These are phyloP conservation scores for Trichonephila clavata DNA, from an alignment of 1,140 invertebrate species.

Conservation along the genomic window DNA sequence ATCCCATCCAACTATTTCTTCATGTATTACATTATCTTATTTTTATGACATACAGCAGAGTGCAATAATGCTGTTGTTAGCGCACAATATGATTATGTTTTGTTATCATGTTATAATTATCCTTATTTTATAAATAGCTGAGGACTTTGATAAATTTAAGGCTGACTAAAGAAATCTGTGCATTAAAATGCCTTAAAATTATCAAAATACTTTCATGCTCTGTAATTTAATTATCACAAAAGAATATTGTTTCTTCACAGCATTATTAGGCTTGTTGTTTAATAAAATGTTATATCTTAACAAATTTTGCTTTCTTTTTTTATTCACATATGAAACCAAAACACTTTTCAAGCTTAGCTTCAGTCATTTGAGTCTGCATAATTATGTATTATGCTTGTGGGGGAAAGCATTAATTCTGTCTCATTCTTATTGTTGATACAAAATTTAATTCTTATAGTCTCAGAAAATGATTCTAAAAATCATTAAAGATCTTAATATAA, in stretches of 20 bases:
- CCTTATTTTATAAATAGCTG: slow-evolving; percentile 16
- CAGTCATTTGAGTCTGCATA: no score
- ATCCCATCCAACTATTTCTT: slow-evolving; percentile 65
- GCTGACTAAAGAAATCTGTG: slow-evolving; percentile 27
- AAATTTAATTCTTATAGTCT: no score
- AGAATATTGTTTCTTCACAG: slow-evolving; percentile 54
- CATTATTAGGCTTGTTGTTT: slow-evolving; percentile 73
- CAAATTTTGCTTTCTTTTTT: not conserved
- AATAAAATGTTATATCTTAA: slow-evolving; percentile 74
- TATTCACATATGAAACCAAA: not conserved
- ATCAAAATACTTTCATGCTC: slow-evolving; percentile 67
- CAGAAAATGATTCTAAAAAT: no score
- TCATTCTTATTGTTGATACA: no score
- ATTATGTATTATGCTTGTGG: no score
- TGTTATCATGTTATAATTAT: slow-evolving; percentile 67
- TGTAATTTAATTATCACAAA: slow-evolving; percentile 44
- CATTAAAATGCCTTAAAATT: slow-evolving; percentile 70
- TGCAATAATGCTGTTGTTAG: slow-evolving; percentile 76
- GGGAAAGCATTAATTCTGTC: no score
- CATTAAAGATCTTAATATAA: no score
- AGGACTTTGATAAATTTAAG: slow-evolving; percentile 75
- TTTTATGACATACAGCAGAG: slow-evolving; percentile 69
- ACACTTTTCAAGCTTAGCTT: no score
- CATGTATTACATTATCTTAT: slow-evolving; percentile 59
- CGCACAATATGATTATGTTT: slow-evolving; percentile 75